Evolutionary conservation across 2,888 invertebrate species (phyloP).

Genomic region (Urechis unicinctus): DNA sequence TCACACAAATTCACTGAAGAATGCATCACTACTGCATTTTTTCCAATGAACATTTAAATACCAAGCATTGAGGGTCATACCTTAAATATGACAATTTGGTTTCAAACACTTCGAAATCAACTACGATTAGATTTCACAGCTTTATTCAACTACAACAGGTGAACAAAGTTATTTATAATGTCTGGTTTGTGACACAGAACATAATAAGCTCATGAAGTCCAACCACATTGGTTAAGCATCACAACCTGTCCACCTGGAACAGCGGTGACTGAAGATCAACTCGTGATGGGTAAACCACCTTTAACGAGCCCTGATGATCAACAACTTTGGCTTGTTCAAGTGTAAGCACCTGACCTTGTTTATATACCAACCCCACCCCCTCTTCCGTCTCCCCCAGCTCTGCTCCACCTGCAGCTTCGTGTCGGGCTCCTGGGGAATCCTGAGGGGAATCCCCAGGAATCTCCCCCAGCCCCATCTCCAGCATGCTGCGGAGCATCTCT

Average conservation of each 20-base stretch:
- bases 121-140: slow-evolving; percentile 1
- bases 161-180: too few species aligned
- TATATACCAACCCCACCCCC: slow-evolving; percentile 32
- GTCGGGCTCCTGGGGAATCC: background rate
- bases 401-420: slow-evolving; percentile 4
- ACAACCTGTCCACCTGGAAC: slow-evolving; percentile 26
- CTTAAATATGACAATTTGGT: background rate
- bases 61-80: background rate
- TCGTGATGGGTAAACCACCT: slow-evolving; percentile 73
- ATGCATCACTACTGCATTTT: too few species aligned
- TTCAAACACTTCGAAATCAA: background rate
- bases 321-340: slow-evolving; percentile 68
- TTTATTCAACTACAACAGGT: too few species aligned
- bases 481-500: slow-evolving; percentile 61
- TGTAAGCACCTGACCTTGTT: slow-evolving; percentile 18
- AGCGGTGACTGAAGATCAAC: slow-evolving; percentile 57
- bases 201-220: too few species aligned
- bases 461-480: slow-evolving; percentile 49
- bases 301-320: slow-evolving; percentile 64
- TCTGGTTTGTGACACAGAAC: too few species aligned
- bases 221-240: background rate
- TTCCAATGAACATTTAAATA: slow-evolving; percentile 1
- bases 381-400: background rate
- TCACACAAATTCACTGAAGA: too few species aligned
- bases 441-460: background rate